Evolutionary conservation across 2,797 vertebrate genomes (phyloP).

Genomic region (Furcifer pardalis): DNA sequence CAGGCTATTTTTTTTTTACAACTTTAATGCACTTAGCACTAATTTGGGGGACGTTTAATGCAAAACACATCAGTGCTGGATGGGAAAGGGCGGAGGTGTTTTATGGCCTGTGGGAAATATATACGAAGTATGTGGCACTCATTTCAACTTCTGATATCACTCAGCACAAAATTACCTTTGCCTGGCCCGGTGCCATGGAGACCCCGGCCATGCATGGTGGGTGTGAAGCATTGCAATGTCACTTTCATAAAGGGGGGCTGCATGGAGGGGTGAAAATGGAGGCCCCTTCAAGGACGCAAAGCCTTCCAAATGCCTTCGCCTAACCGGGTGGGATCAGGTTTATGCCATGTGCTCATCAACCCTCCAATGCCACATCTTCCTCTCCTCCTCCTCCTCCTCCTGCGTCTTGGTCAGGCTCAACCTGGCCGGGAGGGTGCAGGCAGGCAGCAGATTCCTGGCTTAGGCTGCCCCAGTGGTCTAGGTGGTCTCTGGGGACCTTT

Average conservation of each 20-base stretch:
- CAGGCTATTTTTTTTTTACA: constrained; percentile 63
- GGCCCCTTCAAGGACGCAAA: constrained; percentile 59
- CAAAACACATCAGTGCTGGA: constrained; percentile 69
- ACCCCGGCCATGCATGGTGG: constrained; percentile 47
- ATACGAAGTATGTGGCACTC: constrained; percentile 61
- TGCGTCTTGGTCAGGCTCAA: too few relatives aligned
- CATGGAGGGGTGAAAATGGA: constrained; percentile 46
- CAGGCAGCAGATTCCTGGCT: too few relatives aligned
- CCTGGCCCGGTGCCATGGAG: constrained; percentile 58
- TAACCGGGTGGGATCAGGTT: constrained; percentile 68
- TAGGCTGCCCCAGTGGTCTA: too few relatives aligned
- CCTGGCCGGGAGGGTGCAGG: too few relatives aligned
- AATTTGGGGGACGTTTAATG: constrained; percentile 71
- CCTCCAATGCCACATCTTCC: constrained; percentile 24
- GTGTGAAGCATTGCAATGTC: constrained; percentile 57
- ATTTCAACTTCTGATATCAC: constrained; percentile 69
- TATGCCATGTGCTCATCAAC: background rate
- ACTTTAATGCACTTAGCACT: constrained; percentile 72
- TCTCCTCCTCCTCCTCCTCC: too few relatives aligned
- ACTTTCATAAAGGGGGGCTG: constrained; percentile 45
- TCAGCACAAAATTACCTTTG: constrained; percentile 71
- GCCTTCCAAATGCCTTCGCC: constrained; percentile 59
- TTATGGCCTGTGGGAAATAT: constrained; percentile 68
- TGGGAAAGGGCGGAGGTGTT: constrained; percentile 70
- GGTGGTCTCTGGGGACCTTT: too few relatives aligned